Evolutionary conservation across 2,113 vertebrate genomes (phyloP).

Genomic region (Rhadina sibilatrix): DNA sequence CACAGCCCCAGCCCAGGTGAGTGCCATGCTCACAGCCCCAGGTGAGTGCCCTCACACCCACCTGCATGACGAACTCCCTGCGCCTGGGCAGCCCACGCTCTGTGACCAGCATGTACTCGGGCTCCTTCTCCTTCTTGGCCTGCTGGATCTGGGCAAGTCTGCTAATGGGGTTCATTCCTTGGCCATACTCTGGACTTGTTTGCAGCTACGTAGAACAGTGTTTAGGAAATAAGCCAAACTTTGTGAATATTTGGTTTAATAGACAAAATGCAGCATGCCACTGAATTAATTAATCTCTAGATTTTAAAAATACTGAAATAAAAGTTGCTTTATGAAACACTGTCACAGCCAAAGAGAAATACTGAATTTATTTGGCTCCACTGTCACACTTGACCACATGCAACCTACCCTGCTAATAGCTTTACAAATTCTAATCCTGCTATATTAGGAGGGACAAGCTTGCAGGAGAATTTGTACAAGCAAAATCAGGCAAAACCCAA

Average conservation of each 20-base stretch:
- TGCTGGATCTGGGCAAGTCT: conserved; percentile 98
- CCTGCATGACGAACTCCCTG: conserved; percentile 98
- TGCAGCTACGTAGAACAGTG: conserved; percentile 78
- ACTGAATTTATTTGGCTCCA: background rate
- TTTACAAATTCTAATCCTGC: background rate
- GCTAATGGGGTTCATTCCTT: conserved; percentile 98
- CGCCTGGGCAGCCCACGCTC: conserved; percentile 92
- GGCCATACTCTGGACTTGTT: conserved; percentile 92
- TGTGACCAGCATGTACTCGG: conserved; percentile 90
- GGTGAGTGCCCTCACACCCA: conserved; percentile 41
- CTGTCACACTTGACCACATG: background rate
- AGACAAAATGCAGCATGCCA: background rate
- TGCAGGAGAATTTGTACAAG: background rate
- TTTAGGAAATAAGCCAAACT: background rate
- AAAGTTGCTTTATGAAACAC: background rate
- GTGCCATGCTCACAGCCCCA: background rate
- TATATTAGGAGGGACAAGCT: background rate
- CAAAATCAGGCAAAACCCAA: background rate
- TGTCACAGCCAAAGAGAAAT: background rate
- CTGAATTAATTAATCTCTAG: background rate
- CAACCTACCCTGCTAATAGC: background rate
- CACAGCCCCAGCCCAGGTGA: too few relatives aligned
- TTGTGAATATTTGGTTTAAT: background rate
- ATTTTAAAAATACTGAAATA: background rate
- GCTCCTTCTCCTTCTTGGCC: conserved; percentile 98